Evolutionary conservation across 2,797 vertebrate genomes (phyloP), one percentile per base, ranked within the genome.

Genomic region (Microctenopoma stevenorrisi): DNA sequence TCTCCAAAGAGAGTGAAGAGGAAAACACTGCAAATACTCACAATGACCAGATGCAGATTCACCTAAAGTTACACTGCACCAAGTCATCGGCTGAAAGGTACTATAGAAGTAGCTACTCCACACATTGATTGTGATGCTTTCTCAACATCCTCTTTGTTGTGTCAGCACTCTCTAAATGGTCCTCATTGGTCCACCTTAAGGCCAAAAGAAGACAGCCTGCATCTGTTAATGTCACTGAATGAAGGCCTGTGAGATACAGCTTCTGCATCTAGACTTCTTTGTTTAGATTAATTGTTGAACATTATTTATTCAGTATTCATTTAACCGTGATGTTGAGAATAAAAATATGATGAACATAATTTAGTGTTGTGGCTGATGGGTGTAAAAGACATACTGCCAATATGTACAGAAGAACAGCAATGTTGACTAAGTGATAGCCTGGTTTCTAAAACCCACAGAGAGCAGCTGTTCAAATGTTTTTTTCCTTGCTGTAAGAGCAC

Each of bases 61-160:
- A 28, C 48, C 15, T 70, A 35, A 52, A 72, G 63, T 58, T 33
- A 50, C 35, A 50, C 43, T 37, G 38, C 16, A 44, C 18, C 15
- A 53, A 55, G 33, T 49, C 46, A 49, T 8, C 5, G n/a, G 18
- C 33, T 35, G 16, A 43, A 38, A n/a, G 28, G 51, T 37, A 54
- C 53, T 43, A 42, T 18, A 15, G 59, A 60, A n/a, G 6, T 2
- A 38, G 49, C 50, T 42, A 38, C 30, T 37, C 51, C 12, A 52
- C 64, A 56, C 56, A 64, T 13, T 78, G 65, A 74, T 50, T 54
- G 49, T 25, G 64, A 82, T 53, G 68, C 52, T 51, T 44, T 67
- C 38, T 43, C 26, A 2, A 65, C 67, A 72, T 49, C 60, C 50
- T 28, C 28, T 30, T 3, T 3, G 28, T 6, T 4, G 28, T 30